Conservation (phyloP, 2,113 vertebrate genomes). For the Notarius quadriscutis region DNA sequence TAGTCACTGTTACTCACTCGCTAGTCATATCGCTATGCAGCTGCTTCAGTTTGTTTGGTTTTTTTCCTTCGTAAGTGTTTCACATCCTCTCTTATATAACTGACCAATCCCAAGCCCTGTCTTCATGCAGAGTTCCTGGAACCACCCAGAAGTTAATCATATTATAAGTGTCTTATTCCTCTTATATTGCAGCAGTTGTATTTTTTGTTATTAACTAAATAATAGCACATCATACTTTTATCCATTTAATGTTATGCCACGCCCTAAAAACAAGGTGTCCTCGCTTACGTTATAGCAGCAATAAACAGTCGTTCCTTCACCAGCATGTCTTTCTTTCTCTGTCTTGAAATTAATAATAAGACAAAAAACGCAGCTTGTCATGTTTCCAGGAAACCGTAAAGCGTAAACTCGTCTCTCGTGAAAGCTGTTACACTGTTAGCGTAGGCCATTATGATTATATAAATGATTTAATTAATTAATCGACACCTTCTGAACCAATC, state of each 20-base stretch:
- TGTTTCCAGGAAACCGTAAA: background rate
- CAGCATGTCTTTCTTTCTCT: background rate
- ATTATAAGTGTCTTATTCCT: background rate
- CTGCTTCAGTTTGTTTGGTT: background rate
- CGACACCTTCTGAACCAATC: background rate
- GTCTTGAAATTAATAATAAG: background rate
- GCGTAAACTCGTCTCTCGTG: background rate
- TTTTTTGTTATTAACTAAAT: background rate
- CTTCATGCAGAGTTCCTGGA: background rate
- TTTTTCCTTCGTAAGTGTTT: background rate
- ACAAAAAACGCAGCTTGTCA: background rate
- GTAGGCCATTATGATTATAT: background rate
- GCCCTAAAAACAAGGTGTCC: no score
- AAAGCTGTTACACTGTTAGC: background rate
- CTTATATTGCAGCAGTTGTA: background rate
- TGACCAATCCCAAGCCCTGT: background rate
- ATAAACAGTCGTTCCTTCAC: background rate
- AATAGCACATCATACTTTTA: background rate
- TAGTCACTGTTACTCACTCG: background rate
- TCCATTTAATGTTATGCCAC: background rate
- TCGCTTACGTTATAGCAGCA: background rate
- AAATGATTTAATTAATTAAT: background rate
- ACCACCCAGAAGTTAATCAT: background rate
- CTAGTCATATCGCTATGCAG: conserved; percentile 13
- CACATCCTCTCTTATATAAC: background rate